A percentile compares a stretch with the other conserved stretches of the same genome.
Conservation (phyloP, 2,113 vertebrate species). For the Phalacrocorax brasilianus region DNA sequence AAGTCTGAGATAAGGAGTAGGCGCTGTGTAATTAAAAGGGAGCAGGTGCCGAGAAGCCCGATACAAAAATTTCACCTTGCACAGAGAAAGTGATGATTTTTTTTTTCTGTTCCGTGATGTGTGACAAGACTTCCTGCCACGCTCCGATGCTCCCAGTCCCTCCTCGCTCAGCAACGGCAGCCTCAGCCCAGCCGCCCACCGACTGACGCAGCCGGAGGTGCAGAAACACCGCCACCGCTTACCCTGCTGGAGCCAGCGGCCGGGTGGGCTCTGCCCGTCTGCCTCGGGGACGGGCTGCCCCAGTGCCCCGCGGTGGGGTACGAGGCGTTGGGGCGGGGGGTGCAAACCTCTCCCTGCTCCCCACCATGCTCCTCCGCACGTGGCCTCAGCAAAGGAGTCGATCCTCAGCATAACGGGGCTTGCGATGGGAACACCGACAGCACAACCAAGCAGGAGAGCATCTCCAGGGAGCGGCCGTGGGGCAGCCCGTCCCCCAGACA, state of each 20-base stretch:
- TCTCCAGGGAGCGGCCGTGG: not conserved
- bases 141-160: not conserved
- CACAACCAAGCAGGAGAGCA: not conserved
- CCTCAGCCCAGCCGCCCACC: not conserved
- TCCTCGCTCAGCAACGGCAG: not conserved
- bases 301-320: accelerated
- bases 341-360: not conserved
- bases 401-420: not conserved
- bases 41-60: not conserved
- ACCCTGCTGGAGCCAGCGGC: not conserved
- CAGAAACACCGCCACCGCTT: not conserved
- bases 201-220: not conserved
- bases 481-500: not conserved
- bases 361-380: not conserved
- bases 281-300: not conserved
- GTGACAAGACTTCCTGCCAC: not conserved
- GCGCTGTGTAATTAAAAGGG: not conserved
- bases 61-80: not conserved
- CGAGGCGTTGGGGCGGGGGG: not conserved
- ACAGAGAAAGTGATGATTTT: not conserved
- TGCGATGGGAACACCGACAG: not conserved
- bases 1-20: not conserved
- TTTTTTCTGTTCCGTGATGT: not conserved
- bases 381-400: not conserved
- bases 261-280: not conserved